Evolutionary conservation across 2,113 vertebrate species (phyloP).

Genomic region (Saccopteryx leptura): DNA sequence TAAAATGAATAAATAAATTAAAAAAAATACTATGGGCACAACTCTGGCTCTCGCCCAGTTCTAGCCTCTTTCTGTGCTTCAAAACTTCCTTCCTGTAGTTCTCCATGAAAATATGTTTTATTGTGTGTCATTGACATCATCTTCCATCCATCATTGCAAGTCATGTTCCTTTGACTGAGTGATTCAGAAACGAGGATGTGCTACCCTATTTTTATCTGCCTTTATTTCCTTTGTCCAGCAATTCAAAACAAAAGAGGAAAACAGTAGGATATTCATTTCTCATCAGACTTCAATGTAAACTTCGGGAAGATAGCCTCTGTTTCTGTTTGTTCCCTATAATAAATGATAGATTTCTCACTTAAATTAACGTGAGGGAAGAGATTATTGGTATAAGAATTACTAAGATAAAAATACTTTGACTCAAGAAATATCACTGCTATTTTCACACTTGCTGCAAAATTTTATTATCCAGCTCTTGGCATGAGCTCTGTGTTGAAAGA

Average conservation of each 20-base stretch:
- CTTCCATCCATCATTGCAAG: background rate
- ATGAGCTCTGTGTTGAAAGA: background rate
- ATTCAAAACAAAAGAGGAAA: slow-evolving; percentile 7
- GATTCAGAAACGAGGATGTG: background rate
- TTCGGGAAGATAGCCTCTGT: background rate
- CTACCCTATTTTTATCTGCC: background rate
- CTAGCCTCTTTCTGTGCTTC: background rate
- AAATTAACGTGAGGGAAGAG: background rate
- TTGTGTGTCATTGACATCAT: background rate
- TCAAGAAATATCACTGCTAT: background rate
- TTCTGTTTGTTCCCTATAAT: background rate
- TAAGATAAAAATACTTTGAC: slow-evolving; percentile 14
- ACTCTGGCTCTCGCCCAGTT: background rate
- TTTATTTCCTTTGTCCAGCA: background rate
- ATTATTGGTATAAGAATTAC: background rate
- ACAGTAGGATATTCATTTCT: background rate
- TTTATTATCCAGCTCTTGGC: background rate
- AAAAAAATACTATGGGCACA: background rate
- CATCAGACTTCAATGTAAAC: background rate
- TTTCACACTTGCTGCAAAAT: background rate
- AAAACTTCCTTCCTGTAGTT: background rate
- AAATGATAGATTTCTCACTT: background rate
- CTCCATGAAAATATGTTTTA: background rate
- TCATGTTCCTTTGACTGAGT: background rate
- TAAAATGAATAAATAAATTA: no score